Percentiles rank a stretch among this genome's conserved stretches.
Conservation (phyloP, 2,888 invertebrate species). For the Athalia rosae region DNA sequence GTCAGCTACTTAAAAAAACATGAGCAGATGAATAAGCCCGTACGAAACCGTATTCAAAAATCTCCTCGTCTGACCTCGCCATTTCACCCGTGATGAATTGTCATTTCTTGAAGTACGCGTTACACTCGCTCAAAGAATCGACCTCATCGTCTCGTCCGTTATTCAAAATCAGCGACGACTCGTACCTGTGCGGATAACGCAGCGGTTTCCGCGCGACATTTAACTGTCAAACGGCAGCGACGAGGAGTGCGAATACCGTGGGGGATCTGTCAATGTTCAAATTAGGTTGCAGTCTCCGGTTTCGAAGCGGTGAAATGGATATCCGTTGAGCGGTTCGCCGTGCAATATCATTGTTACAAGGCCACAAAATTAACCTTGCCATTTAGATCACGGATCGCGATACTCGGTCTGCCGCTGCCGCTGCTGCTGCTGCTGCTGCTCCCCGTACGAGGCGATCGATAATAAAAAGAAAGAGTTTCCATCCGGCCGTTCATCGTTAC, state of each 20-base stretch:
- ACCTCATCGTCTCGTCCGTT: neutral
- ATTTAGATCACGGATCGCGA: slow-evolving; percentile 36
- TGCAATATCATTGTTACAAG: slow-evolving; percentile 40
- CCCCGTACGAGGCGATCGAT: neutral
- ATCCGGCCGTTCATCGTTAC: slow-evolving; percentile 1
- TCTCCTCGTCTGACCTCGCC: neutral
- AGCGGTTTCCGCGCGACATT: neutral
- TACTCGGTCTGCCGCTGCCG: neutral
- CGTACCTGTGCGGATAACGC: neutral
- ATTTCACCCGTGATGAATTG: neutral
- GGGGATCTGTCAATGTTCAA: neutral
- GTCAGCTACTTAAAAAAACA: neutral
- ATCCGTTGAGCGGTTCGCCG: slow-evolving; percentile 25
- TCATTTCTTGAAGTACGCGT: neutral
- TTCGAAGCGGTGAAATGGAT: slow-evolving; percentile 39
- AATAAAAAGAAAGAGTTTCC: slow-evolving; percentile 19
- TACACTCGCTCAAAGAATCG: neutral
- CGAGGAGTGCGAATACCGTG: neutral
- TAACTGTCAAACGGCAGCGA: neutral
- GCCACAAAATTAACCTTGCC: slow-evolving; percentile 38
- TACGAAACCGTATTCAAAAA: neutral
- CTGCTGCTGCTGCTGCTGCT: neutral
- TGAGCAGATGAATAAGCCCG: slow-evolving; percentile 11
- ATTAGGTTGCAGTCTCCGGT: slow-evolving; percentile 15
- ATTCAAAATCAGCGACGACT: neutral